Base-by-base conservation (phyloP, 2,888 invertebrate genomes). In the Abscondita cerata region DNA sequence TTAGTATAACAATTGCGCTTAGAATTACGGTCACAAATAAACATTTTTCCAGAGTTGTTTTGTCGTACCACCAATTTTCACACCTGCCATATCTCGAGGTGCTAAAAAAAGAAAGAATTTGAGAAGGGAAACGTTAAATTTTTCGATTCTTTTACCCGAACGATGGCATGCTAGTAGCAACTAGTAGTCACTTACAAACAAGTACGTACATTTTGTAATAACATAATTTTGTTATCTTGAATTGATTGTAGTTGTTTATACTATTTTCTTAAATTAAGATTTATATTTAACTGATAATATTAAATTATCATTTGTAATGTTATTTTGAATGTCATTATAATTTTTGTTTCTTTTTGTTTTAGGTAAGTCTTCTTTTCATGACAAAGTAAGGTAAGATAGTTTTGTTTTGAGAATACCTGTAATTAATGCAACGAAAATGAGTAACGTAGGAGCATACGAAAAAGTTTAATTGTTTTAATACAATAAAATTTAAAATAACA, bases 321-420 rank as follows among this genome's bases (percentile, higher is more conserved):
- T 18, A 12, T 36, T 41, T 9, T 44, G 11, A 50, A n/a, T 25
- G 16, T 33, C 18, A 31, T 25, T 54, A 44, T 18, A n/a, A n/a
- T n/a, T n/a, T n/a, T 44, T 33, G n/a, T 19, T 16, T 38, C 11
- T 53, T 34, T 54, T 33, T 54, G 44, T 54, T 54, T 54, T 19
- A 54, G 54, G 54, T 54, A 54, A 54, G 54, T 54, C 25, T n/a
- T n/a, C n/a, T n/a, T n/a, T n/a, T n/a, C n/a, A n/a, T n/a, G n/a
- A n/a, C n/a, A n/a, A n/a, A n/a, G n/a, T n/a, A n/a, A n/a, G n/a
- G n/a, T n/a, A n/a, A n/a, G n/a, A n/a, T n/a, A n/a, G n/a, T n/a
- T n/a, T n/a, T n/a, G n/a, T n/a, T n/a, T n/a, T n/a, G n/a, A n/a
- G n/a, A n/a, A n/a, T n/a, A n/a, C n/a, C n/a, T n/a, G n/a, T n/a